Conservation (phyloP, 1,140 invertebrate genomes). For the Meloidogyne floridensis region DNA sequence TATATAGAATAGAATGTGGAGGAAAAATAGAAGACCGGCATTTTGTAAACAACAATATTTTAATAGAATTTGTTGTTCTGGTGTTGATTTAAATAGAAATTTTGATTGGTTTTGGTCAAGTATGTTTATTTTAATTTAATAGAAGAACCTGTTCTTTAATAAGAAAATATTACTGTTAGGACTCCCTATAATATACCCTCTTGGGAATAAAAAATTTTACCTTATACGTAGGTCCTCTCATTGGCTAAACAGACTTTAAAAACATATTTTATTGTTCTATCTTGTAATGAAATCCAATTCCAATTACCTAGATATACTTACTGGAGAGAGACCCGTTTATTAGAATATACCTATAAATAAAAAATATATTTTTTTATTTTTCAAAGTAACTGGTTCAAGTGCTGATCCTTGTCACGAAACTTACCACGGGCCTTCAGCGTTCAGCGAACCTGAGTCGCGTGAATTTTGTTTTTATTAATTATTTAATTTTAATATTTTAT, state of each 20-base stretch:
- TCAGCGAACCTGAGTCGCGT: constrained; percentile 86
- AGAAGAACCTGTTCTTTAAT: too few species aligned
- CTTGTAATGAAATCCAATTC: too few species aligned
- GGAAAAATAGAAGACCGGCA: constrained; percentile 65
- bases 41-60: constrained; percentile 47
- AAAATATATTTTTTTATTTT: neutral
- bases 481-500: neutral
- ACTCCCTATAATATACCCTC: too few species aligned
- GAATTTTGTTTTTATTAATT: neutral
- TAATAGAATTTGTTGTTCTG: constrained; percentile 59
- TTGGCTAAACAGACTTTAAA: too few species aligned
- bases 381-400: constrained; percentile 51
- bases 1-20: constrained; percentile 66
- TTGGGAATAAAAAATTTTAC: too few species aligned
- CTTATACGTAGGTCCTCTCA: too few species aligned
- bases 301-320: too few species aligned
- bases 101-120: constrained; percentile 66
- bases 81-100: constrained; percentile 67
- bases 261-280: too few species aligned
- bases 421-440: constrained; percentile 81
- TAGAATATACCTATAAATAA: too few species aligned
- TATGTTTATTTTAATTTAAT: constrained; percentile 35
- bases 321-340: too few species aligned
- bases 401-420: constrained; percentile 79
- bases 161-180: too few species aligned